These are phyloP conservation scores for Beris morrisii DNA, from an alignment of 2,888 invertebrate genomes.

Conservation along the genomic window DNA sequence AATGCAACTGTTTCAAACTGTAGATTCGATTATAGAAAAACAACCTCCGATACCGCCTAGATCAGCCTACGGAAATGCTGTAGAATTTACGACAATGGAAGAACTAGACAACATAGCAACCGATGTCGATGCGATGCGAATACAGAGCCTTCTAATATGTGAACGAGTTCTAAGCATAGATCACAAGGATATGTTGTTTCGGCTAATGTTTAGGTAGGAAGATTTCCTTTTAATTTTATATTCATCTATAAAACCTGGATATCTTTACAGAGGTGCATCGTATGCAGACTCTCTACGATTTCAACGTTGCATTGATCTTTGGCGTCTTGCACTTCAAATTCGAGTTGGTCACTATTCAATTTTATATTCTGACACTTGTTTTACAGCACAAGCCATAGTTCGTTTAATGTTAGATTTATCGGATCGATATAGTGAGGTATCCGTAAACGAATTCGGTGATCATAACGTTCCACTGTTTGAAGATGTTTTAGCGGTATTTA, in stretches of 20 bases:
- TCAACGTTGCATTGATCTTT: constrained; percentile 84
- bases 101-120: constrained; percentile 74
- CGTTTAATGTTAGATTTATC: constrained; percentile 77
- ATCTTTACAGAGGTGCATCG: constrained; percentile 65
- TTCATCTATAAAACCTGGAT: too few species aligned
- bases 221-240: too few species aligned
- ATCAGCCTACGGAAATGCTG: constrained; percentile 66
- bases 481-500: constrained; percentile 72
- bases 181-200: constrained; percentile 86
- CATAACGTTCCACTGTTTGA: constrained; percentile 63
- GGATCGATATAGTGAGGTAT: constrained; percentile 61
- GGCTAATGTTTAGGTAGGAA: constrained; percentile 68
- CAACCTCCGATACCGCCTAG: constrained; percentile 60
- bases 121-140: constrained; percentile 83
- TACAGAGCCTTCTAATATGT: constrained; percentile 84
- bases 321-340: constrained; percentile 80
- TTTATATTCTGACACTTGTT: constrained; percentile 77
- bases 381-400: constrained; percentile 83
- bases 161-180: constrained; percentile 82
- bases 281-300: constrained; percentile 74
- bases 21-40: constrained; percentile 52
- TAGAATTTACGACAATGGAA: constrained; percentile 72
- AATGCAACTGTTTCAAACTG: neutral
- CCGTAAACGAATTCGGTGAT: constrained; percentile 56
- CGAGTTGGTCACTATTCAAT: constrained; percentile 78